Conservation (phyloP, 2,113 vertebrate genomes). For the Equus przewalskii region DNA sequence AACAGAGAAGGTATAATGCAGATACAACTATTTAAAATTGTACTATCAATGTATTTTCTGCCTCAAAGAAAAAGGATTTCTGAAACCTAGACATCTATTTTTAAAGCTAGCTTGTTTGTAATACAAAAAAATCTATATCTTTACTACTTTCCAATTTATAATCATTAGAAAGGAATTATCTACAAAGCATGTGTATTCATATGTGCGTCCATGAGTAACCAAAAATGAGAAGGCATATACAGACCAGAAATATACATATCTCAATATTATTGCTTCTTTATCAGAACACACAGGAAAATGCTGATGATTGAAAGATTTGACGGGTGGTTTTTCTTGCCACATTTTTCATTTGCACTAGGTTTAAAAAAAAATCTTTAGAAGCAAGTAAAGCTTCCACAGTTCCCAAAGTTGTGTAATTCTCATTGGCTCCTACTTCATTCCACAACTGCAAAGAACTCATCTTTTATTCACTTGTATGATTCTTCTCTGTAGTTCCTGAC, state of each 20-base stretch:
- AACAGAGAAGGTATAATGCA: neutral
- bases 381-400: slow-evolving; percentile 28
- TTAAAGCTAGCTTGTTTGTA: neutral
- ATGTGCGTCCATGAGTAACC: neutral
- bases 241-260: neutral
- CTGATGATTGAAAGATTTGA: neutral
- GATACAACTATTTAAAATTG: neutral
- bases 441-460: neutral
- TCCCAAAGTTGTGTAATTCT: slow-evolving; percentile 14
- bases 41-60: neutral
- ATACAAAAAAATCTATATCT: neutral
- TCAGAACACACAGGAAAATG: neutral
- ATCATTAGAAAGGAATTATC: neutral
- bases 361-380: neutral
- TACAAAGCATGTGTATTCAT: neutral
- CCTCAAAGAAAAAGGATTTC: neutral
- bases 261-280: neutral
- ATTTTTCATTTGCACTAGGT: neutral
- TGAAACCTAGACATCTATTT: neutral
- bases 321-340: neutral
- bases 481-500: slow-evolving; percentile 45
- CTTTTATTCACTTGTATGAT: slow-evolving; percentile 68
- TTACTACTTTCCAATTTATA: neutral
- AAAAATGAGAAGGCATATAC: neutral
- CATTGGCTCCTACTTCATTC: neutral